These are phyloP conservation scores for Takifugu rubripes DNA, from an alignment of 2,797 vertebrate genomes.

Conservation along the genomic window DNA sequence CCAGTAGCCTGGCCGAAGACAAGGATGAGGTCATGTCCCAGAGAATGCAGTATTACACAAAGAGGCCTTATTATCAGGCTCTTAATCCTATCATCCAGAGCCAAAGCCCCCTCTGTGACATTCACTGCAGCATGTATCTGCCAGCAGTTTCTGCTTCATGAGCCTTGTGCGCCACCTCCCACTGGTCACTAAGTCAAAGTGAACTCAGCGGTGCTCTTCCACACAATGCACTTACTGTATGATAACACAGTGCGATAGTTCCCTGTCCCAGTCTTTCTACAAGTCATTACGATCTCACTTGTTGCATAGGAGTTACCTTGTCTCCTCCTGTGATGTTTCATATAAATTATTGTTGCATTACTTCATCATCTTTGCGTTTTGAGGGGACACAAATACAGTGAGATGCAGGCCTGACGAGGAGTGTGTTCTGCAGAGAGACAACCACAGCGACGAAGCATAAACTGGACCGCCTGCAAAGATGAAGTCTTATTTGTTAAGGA, in stretches of 20 bases:
- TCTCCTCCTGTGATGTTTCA: constrained; percentile 10
- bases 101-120: constrained; percentile 55
- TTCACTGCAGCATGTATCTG: constrained; percentile 47
- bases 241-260: constrained; percentile 10
- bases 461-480: constrained; percentile 52
- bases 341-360: neutral
- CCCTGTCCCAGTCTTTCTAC: constrained; percentile 15
- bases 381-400: constrained; percentile 12
- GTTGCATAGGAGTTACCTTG: constrained; percentile 8
- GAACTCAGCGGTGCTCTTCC: constrained; percentile 4
- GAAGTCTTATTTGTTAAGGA: constrained; percentile 12
- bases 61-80: constrained; percentile 73
- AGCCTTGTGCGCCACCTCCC: constrained; percentile 32
- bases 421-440: constrained; percentile 27
- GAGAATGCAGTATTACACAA: constrained; percentile 74
- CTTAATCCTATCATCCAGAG: constrained; percentile 72
- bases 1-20: constrained; percentile 70
- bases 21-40: constrained; percentile 82
- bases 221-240: neutral
- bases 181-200: constrained; percentile 31
- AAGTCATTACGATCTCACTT: constrained; percentile 10
- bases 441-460: constrained; percentile 59
- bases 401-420: constrained; percentile 25
- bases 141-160: constrained; percentile 26
- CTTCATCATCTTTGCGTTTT: constrained; percentile 16